Percentiles rank a stretch among this genome's conserved stretches.
Evolutionary conservation across 92 coral and sea anemone genomes (phyloP).

Genomic region (Epizoanthus scotinus): DNA sequence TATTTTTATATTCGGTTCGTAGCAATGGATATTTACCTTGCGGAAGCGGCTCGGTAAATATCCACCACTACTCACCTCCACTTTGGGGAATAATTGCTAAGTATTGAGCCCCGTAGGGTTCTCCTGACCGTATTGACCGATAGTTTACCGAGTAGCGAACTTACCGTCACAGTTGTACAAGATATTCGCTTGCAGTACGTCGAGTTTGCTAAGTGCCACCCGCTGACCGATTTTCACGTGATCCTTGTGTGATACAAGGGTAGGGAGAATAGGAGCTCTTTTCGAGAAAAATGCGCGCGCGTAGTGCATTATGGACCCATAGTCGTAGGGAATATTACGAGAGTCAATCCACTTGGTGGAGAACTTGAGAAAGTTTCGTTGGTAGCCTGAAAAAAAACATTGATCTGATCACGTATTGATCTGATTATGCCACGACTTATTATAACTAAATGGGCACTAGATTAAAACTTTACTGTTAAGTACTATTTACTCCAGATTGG

Average conservation of each 20-base stretch:
- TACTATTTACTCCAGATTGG: too few relatives aligned
- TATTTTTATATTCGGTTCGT: too few relatives aligned
- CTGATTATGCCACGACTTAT: too few relatives aligned
- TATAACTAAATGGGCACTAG: too few relatives aligned
- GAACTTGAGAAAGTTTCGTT: constrained; percentile 83
- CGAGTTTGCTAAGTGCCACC: constrained; percentile 76
- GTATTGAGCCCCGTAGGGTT: background rate
- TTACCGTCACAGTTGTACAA: constrained; percentile 87
- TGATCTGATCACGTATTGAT: too few relatives aligned
- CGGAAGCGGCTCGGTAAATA: too few relatives aligned
- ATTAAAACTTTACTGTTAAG: too few relatives aligned
- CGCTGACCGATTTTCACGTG: constrained; percentile 78
- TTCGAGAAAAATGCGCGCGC: constrained; percentile 82
- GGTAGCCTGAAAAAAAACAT: constrained; percentile 58
- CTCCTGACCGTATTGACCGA: too few relatives aligned
- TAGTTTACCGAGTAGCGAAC: background rate
- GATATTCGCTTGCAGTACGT: constrained; percentile 81
- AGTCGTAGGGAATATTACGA: constrained; percentile 87
- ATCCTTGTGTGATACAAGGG: constrained; percentile 51
- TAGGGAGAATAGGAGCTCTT: constrained; percentile 61
- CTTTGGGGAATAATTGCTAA: too few relatives aligned
- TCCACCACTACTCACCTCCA: too few relatives aligned
- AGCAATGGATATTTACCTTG: too few relatives aligned
- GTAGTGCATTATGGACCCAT: constrained; percentile 96
- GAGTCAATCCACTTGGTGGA: constrained; percentile 85